Evolutionary conservation across 2,113 vertebrate genomes (phyloP).

Genomic region (Scolopax mira): DNA sequence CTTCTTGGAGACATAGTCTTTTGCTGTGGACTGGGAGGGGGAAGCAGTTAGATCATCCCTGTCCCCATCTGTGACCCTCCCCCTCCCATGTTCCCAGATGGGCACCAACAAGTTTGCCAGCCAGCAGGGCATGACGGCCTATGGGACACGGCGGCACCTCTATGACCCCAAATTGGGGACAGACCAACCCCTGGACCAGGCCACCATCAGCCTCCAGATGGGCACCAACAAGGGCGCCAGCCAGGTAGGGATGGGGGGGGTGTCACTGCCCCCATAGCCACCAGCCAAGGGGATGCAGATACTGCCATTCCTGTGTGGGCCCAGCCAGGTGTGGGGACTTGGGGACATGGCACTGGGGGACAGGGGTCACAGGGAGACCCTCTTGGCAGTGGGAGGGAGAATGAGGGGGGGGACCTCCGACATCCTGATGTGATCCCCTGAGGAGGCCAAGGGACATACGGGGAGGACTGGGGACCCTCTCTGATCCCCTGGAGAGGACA

Average conservation of each 20-base stretch:
- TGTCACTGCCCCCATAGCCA: too few relatives aligned
- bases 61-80: background rate
- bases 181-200: constrained; percentile 88
- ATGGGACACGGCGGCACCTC: constrained; percentile 90
- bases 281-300: too few relatives aligned
- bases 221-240: constrained; percentile 94
- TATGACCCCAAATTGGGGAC: constrained; percentile 88
- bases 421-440: background rate
- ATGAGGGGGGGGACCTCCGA: background rate
- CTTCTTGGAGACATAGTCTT: background rate
- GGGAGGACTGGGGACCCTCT: background rate
- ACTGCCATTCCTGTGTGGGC: background rate
- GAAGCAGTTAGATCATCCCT: too few relatives aligned
- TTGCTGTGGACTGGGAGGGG: background rate
- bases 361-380: background rate
- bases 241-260: constrained; percentile 86
- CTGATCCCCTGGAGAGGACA: background rate
- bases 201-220: constrained; percentile 95
- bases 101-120: constrained; percentile 95
- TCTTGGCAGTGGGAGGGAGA: background rate
- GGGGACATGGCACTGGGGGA: background rate
- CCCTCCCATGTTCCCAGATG: constrained; percentile 75
- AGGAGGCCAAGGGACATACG: background rate
- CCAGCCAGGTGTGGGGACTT: too few relatives aligned
- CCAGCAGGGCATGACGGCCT: constrained; percentile 95